phyloP scores from a whole-genome alignment of 2,797 vertebrate genomes.

The Anas georgica region DNA sequence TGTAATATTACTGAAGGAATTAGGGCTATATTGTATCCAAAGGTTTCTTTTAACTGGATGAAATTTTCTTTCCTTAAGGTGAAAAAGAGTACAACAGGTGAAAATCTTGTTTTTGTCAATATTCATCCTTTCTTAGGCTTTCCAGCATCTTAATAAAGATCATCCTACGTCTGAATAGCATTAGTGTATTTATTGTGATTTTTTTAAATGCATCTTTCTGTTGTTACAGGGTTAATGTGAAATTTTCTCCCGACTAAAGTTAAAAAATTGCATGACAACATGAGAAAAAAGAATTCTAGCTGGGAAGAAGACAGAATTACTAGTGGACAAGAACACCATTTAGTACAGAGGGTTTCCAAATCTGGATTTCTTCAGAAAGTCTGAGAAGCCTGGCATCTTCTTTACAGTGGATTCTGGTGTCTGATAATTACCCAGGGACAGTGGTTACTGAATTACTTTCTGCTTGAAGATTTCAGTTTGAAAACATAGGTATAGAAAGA shows the following conservation, averaged over 20 bases:
- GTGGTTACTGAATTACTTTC: background rate
- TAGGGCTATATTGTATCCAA: background rate
- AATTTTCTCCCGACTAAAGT: background rate
- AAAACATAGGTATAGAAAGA: background rate
- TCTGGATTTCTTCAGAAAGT: background rate
- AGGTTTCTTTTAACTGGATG: background rate
- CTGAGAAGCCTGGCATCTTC: background rate
- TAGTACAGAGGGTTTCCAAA: background rate
- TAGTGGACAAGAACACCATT: background rate
- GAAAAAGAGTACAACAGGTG: background rate
- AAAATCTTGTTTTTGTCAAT: background rate
- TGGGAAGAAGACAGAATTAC: background rate
- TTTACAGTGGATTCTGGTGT: background rate
- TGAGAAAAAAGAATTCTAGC: background rate
- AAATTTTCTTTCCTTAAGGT: background rate
- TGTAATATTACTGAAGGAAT: background rate
- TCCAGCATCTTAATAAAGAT: background rate
- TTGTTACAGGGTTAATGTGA: background rate
- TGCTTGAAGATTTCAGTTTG: background rate
- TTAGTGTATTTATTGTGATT: background rate
- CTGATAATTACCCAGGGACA: background rate
- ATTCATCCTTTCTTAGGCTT: background rate
- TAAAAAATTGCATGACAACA: background rate
- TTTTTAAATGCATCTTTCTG: background rate
- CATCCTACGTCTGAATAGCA: background rate